Evolutionary conservation across 2,797 vertebrate genomes (phyloP).

Genomic region (Triplophysa yarkandensis): DNA sequence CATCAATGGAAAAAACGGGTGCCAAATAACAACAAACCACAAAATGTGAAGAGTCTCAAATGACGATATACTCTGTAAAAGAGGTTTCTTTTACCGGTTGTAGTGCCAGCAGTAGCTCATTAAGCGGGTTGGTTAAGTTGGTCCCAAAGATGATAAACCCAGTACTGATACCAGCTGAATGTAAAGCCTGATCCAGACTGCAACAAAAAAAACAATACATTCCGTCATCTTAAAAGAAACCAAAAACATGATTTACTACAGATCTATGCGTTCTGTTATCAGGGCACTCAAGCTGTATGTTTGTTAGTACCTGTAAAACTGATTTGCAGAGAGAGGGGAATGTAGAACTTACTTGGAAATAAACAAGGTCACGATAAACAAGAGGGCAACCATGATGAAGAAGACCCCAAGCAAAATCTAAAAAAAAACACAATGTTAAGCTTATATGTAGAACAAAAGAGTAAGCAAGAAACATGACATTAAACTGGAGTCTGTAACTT

Average conservation of each 20-base stretch:
- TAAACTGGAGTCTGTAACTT: no score
- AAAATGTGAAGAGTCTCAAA: background rate
- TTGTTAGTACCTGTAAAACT: conserved; percentile 2
- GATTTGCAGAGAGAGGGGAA: background rate
- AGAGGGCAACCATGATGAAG: conserved; percentile 91
- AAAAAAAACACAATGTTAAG: conserved; percentile 57
- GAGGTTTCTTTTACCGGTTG: conserved; percentile 84
- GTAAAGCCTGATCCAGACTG: conserved; percentile 97
- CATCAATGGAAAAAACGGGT: background rate
- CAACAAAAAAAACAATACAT: conserved; percentile 50
- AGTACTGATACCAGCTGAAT: conserved; percentile 92
- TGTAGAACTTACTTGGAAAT: conserved; percentile 92
- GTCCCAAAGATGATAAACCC: conserved; percentile 96
- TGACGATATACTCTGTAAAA: background rate
- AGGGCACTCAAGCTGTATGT: no score
- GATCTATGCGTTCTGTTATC: conserved; percentile 3
- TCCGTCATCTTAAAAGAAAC: conserved; percentile 9
- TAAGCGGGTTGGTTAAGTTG: conserved; percentile 95
- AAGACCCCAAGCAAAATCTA: conserved; percentile 91
- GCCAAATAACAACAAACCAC: background rate
- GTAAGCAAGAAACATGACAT: no score
- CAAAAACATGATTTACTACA: conserved; percentile 34
- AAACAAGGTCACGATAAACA: conserved; percentile 91
- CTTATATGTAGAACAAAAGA: no score
- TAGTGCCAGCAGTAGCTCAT: conserved; percentile 90